Evolutionary conservation across 2,888 invertebrate species (phyloP), one percentile per base, ranked within the genome.

Genomic region (Phyllotreta cruciferae): DNA sequence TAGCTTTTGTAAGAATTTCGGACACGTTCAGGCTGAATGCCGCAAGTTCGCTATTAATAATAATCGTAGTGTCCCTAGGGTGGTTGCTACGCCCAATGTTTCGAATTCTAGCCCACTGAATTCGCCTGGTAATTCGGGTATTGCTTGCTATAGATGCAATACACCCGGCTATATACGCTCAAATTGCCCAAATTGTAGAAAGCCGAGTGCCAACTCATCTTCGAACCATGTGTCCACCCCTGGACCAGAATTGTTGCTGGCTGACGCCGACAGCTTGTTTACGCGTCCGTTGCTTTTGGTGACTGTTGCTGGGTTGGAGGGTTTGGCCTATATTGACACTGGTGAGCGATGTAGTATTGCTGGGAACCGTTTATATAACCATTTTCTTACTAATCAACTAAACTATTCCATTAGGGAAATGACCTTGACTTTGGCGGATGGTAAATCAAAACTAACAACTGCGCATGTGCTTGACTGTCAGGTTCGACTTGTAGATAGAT

Each of bases 1-100:
- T 50, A 11, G 3, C 34, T 36, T 34, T 36, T 50, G 50, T 35
- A 50, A 50, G 50, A 50, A 10, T 36, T 13, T 36, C 10, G 50
- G 50, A 9, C 50, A 50, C 14, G 34, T n/a, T 8, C 24, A 50
- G 13, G 50, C n/a, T 3, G 50, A 50, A 10, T 50, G 50, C 8
- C 50, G 50, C 10, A 50, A 36, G 34, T 24, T 24, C 4, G 24
- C 24, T 24, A 24, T 4, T 24, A 24, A 24, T n/a, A n/a, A n/a
- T n/a, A 49, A 50, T 10, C 50, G 34, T 11, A 9, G 14, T 13
- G 44, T 4, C 50, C 34, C n/a, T 14, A 50, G n/a, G 34, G 3
- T 35, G 6, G 35, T 11, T 24, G 4, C 24, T 24, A 24, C 4
- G 24, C 24, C 24, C 24, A 24, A 24, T 4, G 4, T 24, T 24